Base-by-base conservation (phyloP, 2,113 vertebrate genomes). In the Vicugna pacos region DNA sequence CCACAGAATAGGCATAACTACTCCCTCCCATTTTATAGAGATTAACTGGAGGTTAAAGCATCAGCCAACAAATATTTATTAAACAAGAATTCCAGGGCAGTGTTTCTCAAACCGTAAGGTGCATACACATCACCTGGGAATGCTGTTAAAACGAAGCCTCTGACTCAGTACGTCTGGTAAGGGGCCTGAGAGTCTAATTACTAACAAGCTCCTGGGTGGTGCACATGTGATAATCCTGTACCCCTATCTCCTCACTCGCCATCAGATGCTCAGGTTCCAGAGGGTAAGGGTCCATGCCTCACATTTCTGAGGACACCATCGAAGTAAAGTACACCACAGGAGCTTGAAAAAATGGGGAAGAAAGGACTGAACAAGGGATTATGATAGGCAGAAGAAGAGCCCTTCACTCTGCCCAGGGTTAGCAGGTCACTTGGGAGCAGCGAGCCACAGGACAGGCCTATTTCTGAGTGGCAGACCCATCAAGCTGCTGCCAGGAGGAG, bases 201-300 rank as follows among this genome's bases (percentile, higher is more conserved):
- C 50, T 50, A 67, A 42, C 52, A 48, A 82, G 48, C 56, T 92
- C 62, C 35, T 72, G 65, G 86, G 42, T 52, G 56, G 22, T 30
- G 3, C n/a, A 85, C n/a, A 26, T 22, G 13, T 7, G 35, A 65
- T 50, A 72, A 80, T 65, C 28, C 19, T 32, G 7, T 16, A 9
- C 1, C 8, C 12, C 8, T 1, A 0, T 1, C 19, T 13, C 26
- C 32, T 1, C 2, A 2, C 22, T 6, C 8, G 8, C 2, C 30
- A 64, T 16, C 50, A 52, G 9, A 67, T 0, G 9, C 19, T 46
- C 58, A 26, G 35, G 15, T 24, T 22, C 24, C 80, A 60, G 42
- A 52, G 62, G 1, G 1, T n/a, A 84, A 22, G n/a, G n/a, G 38
- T 19, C 50, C 24, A 24, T 0, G 14, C 24, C 24, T 35, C 48